Percentiles rank a stretch among this genome's conserved stretches.
phyloP scores from a whole-genome alignment of 92 coral and sea anemone genomes.

The Pocillopora grandis region DNA sequence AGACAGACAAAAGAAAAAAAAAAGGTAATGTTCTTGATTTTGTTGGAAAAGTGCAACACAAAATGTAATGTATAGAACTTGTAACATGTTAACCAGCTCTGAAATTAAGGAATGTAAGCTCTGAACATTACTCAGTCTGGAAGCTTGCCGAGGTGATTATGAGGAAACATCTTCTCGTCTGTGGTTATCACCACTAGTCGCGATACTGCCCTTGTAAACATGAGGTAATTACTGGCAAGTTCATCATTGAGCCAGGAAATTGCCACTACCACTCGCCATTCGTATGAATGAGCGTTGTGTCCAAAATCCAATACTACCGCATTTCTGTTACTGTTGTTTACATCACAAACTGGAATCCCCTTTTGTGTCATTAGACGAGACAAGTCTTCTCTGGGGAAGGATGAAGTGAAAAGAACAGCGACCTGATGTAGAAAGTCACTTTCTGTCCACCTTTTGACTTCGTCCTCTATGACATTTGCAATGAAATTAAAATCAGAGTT shows the following conservation, averaged over 20 bases:
- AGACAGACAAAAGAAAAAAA: too few species aligned
- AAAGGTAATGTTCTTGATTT: too few species aligned
- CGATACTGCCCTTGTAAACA: constrained; percentile 32
- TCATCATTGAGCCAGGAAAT: neutral
- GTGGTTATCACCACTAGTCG: constrained; percentile 14
- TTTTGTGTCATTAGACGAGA: neutral
- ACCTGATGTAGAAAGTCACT: constrained; percentile 4
- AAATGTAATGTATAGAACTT: too few species aligned
- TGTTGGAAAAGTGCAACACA: too few species aligned
- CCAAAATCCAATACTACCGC: constrained; percentile 26
- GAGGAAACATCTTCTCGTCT: neutral
- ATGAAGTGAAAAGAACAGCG: constrained; percentile 7
- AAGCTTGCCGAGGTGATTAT: neutral
- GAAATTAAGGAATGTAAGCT: too few species aligned
- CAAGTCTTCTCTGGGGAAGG: constrained; percentile 11
- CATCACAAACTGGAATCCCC: constrained; percentile 20
- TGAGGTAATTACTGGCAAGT: neutral
- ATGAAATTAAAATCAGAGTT: constrained; percentile 11
- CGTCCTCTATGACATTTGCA: neutral
- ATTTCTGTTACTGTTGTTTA: neutral
- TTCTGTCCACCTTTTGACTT: neutral
- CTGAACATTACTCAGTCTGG: neutral
- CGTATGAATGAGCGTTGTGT: constrained; percentile 22
- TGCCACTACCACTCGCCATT: constrained; percentile 33
- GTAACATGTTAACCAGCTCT: too few species aligned